Conservation (phyloP, 2,888 invertebrate genomes). For the Timema cristinae region DNA sequence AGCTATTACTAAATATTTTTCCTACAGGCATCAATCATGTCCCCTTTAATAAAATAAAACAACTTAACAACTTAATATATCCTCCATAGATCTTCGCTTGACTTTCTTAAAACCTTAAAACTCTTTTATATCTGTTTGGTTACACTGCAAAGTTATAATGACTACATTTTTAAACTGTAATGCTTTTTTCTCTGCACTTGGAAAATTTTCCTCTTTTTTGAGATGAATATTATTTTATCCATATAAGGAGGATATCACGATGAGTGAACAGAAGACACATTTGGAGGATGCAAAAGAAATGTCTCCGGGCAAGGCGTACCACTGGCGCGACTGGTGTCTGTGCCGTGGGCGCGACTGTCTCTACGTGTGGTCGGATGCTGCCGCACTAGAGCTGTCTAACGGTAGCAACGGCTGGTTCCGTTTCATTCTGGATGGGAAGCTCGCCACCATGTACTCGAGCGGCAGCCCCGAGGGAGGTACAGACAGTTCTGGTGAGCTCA, state of each 20-base stretch:
- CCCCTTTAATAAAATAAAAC: too few relatives aligned
- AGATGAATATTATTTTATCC: too few relatives aligned
- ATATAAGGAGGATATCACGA: constrained; percentile 35
- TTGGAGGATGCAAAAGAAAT: constrained; percentile 86
- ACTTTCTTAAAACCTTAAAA: not conserved
- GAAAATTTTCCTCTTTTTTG: too few relatives aligned
- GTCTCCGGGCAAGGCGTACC: constrained; percentile 83
- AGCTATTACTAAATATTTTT: too few relatives aligned
- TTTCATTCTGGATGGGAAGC: constrained; percentile 92
- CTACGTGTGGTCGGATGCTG: constrained; percentile 98
- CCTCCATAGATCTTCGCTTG: not conserved
- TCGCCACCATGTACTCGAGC: constrained; percentile 98
- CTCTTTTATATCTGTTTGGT: not conserved
- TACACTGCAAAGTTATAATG: too few relatives aligned
- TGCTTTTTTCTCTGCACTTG: not conserved
- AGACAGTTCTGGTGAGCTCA: constrained; percentile 76
- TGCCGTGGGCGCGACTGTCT: constrained; percentile 95
- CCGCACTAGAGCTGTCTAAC: constrained; percentile 93
- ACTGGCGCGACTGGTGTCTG: constrained; percentile 98
- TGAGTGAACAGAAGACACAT: constrained; percentile 46
- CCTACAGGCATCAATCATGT: too few relatives aligned
- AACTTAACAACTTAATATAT: too few relatives aligned
- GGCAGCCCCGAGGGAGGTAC: constrained; percentile 96
- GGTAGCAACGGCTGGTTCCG: constrained; percentile 99
- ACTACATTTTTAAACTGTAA: too few relatives aligned